phyloP scores from a whole-genome alignment of 30 jellyfish, hydroid and myxozoan genomes.

The Cassiopea andromeda region DNA sequence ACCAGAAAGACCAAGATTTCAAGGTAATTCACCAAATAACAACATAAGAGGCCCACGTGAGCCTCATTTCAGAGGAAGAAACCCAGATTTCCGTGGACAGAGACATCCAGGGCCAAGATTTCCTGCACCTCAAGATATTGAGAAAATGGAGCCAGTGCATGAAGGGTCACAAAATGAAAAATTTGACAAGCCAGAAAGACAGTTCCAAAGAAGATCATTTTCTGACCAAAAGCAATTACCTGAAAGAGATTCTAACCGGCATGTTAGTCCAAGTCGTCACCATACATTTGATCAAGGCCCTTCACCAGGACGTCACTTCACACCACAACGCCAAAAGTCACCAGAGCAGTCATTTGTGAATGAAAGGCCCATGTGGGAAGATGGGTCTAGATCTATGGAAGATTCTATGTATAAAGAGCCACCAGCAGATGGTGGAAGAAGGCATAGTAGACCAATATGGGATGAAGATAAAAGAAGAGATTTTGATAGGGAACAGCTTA shows the following conservation, averaged over 20 bases:
- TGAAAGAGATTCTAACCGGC: background rate
- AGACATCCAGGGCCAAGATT: conserved; percentile 43
- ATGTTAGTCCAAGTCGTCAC: background rate
- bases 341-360: background rate
- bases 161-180: background rate
- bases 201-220: background rate
- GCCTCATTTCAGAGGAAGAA: conserved; percentile 7
- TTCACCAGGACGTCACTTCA: background rate
- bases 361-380: conserved; percentile 7
- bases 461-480: conserved; percentile 18
- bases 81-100: conserved; percentile 10
- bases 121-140: background rate
- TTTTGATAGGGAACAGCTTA: background rate
- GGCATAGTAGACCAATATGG: conserved; percentile 18
- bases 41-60: conserved; percentile 15
- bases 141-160: background rate
- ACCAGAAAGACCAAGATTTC: conserved; percentile 28
- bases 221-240: background rate
- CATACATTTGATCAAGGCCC: background rate
- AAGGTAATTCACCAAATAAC: background rate
- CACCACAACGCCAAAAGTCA: background rate
- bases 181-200: background rate
- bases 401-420: background rate
- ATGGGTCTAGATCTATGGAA: background rate
- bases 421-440: background rate